Percentiles rank a stretch among this genome's conserved stretches.
phyloP scores from a whole-genome alignment of 2,113 vertebrate species.

The Ictalurus punctatus region DNA sequence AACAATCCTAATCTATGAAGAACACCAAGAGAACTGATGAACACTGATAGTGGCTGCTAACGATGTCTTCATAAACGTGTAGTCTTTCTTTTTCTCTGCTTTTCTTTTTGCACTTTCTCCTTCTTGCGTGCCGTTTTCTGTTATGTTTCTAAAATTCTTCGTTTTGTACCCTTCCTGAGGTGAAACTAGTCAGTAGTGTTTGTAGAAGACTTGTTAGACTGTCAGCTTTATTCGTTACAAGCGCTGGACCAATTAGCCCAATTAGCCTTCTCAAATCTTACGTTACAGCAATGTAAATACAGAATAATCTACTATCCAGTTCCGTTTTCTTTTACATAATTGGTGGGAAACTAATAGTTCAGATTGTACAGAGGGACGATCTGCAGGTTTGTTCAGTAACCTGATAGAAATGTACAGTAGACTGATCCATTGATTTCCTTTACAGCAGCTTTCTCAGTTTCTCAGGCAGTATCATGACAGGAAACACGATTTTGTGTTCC shows the following conservation, averaged over 20 bases:
- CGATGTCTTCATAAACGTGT: background rate
- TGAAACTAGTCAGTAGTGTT: background rate
- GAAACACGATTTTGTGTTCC: background rate
- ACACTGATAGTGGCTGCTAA: background rate
- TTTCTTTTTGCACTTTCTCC: background rate
- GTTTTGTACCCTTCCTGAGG: background rate
- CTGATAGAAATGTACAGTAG: background rate
- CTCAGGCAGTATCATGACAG: background rate
- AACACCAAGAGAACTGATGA: background rate
- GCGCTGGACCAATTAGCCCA: no score
- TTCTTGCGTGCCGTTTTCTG: background rate
- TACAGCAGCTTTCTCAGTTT: background rate
- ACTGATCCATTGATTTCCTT: background rate
- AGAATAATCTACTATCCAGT: background rate
- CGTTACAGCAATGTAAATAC: background rate
- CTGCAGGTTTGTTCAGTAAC: background rate
- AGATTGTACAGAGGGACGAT: background rate
- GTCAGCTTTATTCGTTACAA: background rate
- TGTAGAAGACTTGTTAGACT: background rate
- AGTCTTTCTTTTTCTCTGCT: background rate
- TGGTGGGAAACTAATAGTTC: background rate
- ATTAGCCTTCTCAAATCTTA: background rate
- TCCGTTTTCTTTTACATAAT: background rate
- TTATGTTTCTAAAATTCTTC: background rate
- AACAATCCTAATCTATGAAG: background rate